These are phyloP conservation scores for Dendrocincla tyrannina DNA, from an alignment of 2,797 vertebrate genomes.

Conservation along the genomic window DNA sequence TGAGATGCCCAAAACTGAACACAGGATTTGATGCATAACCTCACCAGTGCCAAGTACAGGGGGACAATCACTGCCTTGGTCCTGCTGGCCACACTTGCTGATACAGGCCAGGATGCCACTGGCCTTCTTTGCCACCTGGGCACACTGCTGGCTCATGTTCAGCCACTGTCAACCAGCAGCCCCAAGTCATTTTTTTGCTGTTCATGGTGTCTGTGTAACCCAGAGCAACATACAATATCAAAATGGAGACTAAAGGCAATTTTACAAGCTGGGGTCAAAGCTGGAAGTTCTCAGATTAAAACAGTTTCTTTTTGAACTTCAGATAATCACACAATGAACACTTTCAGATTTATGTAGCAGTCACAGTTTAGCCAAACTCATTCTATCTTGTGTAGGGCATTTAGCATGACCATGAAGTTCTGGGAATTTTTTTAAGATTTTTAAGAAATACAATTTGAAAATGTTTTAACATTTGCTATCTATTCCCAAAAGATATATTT, in stretches of 20 bases:
- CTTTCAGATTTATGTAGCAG: neutral
- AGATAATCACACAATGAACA: neutral
- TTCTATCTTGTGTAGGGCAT: neutral
- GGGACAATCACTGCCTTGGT: neutral
- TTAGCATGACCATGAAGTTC: neutral
- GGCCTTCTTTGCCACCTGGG: neutral
- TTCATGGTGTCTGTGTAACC: neutral
- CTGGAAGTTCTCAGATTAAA: neutral
- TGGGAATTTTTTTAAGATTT: neutral
- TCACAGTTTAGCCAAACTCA: neutral
- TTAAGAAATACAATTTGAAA: neutral
- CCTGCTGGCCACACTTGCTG: neutral
- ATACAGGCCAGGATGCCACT: neutral
- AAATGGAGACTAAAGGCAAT: neutral
- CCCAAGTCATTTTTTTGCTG: neutral
- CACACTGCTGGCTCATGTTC: rapidly evolving
- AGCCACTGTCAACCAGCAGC: rapidly evolving
- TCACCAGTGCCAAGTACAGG: neutral
- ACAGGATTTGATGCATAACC: neutral
- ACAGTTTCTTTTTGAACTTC: neutral
- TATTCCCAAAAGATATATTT: neutral
- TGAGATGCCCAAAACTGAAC: neutral
- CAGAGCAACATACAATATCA: neutral
- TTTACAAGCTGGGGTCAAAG: neutral
- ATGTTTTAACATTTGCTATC: neutral